Base-by-base conservation (phyloP, 2,888 invertebrate species). In the Vesta saturnalis region DNA sequence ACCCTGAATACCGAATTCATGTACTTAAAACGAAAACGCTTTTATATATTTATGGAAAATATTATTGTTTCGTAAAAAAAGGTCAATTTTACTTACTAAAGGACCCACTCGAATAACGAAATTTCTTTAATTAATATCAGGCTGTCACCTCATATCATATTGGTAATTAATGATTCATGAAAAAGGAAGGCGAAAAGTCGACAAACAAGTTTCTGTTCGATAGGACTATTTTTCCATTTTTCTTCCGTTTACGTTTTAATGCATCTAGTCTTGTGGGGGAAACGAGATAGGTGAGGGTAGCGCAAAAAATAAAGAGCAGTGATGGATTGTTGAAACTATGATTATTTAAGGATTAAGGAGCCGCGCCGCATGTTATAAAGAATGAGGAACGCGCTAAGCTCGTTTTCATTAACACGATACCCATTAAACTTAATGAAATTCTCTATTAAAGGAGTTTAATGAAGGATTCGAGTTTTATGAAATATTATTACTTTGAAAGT, bases 371-470 rank as follows among this genome's bases (percentile, higher is more conserved):
- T 63, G 58, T 54, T 63, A 49, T 63, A 46, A 59, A 59, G 15
- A 58, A 46, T 49, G 61, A 30, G 61, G 52, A 66, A 39, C 39
- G 35, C 57, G 56, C 57, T 66, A 63, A 67, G 62, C 63, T 63
- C 62, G 47, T 67, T 67, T 67, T 62, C 67, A 67, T 67, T 62
- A 62, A 67, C 67, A 67, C 39, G 63, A 63, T 63, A 46, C 18
- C 59, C 67, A 67, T 62, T 67, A 67, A 63, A 59, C 63, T 63
- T 67, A 67, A 67, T 67, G 62, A 67, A 67, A 67, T 63, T 67
- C 67, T 63, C 46, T 63, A 67, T 67, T 63, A 67, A 60, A 67
- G 39, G 63, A 22, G 58, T 67, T 59, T 67, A 63, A 63, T 63
- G 54, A 67, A 58, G 63, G 59, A 63, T 63, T 63, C 43, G 46